Conservation (phyloP, 1,140 invertebrate species). For the Drosophila repletoides region DNA sequence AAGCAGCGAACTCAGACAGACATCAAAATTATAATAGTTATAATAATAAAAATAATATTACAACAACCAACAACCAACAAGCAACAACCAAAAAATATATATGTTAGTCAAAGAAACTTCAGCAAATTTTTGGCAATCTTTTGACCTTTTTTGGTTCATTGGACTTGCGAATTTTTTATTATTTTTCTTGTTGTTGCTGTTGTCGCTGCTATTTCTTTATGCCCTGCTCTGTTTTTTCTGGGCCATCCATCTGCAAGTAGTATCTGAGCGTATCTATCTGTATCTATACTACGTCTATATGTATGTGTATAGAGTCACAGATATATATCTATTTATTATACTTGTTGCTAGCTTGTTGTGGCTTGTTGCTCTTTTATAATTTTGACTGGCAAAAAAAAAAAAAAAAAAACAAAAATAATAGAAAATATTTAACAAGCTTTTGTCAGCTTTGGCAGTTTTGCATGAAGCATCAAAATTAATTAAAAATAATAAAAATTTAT, state of each 20-base stretch:
- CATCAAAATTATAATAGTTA: constrained; percentile 4
- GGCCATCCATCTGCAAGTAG: constrained; percentile 43
- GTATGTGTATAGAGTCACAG: no score
- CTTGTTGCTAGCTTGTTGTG: constrained; percentile 59
- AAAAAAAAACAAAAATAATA: no score
- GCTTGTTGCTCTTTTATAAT: no score
- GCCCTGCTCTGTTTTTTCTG: constrained; percentile 17
- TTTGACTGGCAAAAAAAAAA: constrained; percentile 24
- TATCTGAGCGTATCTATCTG: constrained; percentile 29
- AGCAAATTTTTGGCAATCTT: constrained; percentile 54
- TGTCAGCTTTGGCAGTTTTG: constrained; percentile 18
- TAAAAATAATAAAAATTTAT: constrained; percentile 49
- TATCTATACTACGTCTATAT: constrained; percentile 43
- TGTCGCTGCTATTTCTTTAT: not conserved
- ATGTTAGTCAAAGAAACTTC: constrained; percentile 20
- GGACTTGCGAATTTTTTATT: constrained; percentile 35
- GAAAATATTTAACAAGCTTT: constrained; percentile 59
- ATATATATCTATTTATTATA: constrained; percentile 64
- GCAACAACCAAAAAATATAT: no score
- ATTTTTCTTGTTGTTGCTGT: constrained; percentile 5
- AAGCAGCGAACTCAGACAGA: constrained; percentile 1
- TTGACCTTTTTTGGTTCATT: constrained; percentile 75
- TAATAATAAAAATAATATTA: constrained; percentile 20
- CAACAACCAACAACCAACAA: constrained; percentile 13
- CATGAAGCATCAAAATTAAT: constrained; percentile 63